Base-by-base conservation (phyloP, 2,113 vertebrate genomes). In the Chamaea fasciata region DNA sequence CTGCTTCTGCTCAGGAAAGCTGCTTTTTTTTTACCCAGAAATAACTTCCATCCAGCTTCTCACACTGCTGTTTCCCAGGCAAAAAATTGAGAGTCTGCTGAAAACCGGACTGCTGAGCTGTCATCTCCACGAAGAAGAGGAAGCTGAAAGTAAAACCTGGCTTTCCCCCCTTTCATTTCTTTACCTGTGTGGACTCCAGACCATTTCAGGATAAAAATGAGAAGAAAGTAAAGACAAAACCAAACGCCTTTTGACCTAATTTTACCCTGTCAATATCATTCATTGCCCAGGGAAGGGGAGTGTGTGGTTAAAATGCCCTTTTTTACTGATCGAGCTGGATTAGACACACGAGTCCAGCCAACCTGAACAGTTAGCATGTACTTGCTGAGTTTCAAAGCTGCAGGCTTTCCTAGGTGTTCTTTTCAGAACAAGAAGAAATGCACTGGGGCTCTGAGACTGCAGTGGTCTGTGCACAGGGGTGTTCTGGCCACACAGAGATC, bases 51-150 rank as follows among this genome's bases (percentile, higher is more conserved):
- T 21, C 39, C 37, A 53, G 13, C 33, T 80, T 57, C 57, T 11
- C 33, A 33, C 15, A 13, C 46, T 62, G 24, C 12, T 6, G 1
- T 60, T 80, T 31, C 19, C 27, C 35, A 0, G 0, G 15, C 6
- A 30, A 23, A 81, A 81, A 73, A 8, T 2, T n/a, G 33, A 52
- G 8, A 79, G n/a, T 27, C 39, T 76, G n/a, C 37, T 70, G 64
- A 69, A 46, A 81, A 55, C 37, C 8, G 37, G 37, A 39, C 17
- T 39, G 59, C 24, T 33, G 41, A 84, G 21, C 50, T 53, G 27
- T 35, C 6, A 3, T 27, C 21, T 60, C 33, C 6, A 2, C 1
- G 6, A 42, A 19, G 50, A 49, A 53, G 37, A 84, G 74, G 64
- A 14, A 84, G 55, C 60, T 57, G 50, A 78, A 83, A 60, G 24